A percentile compares a stretch with the other conserved stretches of the same genome.
phyloP scores from a whole-genome alignment of 2,888 invertebrate genomes.

The Drosophila mayaguana region DNA sequence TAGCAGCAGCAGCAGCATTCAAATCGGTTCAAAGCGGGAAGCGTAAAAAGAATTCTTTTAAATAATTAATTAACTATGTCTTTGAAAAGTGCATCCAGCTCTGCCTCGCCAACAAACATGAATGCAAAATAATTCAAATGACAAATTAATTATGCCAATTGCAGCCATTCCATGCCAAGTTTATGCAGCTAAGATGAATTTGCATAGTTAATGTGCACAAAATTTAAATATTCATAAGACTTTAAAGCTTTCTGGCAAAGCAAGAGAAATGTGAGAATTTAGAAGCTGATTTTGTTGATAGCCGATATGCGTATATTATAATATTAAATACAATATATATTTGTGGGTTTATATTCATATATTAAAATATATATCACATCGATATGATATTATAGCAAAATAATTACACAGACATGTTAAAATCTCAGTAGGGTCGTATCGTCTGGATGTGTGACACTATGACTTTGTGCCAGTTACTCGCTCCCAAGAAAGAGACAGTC shows the following conservation, averaged over 20 bases:
- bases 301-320: not conserved
- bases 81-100: constrained; percentile 4
- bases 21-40: not conserved
- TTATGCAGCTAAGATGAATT: not conserved
- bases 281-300: not conserved
- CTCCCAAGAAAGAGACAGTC: too few species aligned
- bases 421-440: too few species aligned
- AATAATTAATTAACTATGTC: constrained; percentile 33
- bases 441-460: too few species aligned
- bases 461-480: too few species aligned
- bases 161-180: not conserved
- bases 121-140: constrained; percentile 10
- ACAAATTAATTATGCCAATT: constrained; percentile 13
- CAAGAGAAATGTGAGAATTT: too few species aligned
- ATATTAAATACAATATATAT: not conserved
- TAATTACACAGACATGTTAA: too few species aligned
- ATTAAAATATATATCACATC: too few species aligned
- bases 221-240: not conserved
- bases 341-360: too few species aligned
- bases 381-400: too few species aligned
- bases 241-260: not conserved
- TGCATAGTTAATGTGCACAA: not conserved
- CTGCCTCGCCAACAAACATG: not conserved
- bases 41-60: constrained; percentile 14
- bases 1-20: not conserved